phyloP scores from a whole-genome alignment of 2,797 vertebrate species.

The Protosalanx chinensis region DNA sequence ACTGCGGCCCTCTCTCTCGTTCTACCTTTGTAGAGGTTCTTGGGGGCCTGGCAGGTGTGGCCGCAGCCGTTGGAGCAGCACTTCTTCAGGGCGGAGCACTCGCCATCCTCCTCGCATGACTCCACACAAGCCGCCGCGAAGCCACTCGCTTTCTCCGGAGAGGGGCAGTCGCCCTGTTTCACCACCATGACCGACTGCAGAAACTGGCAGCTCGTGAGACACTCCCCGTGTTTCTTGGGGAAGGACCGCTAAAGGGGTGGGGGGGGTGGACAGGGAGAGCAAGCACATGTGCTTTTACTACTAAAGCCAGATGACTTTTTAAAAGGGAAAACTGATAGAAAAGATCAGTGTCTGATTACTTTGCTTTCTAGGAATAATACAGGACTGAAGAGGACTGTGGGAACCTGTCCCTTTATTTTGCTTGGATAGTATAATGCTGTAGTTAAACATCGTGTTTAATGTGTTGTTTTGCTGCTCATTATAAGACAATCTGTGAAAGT shows the following conservation, averaged over 20 bases:
- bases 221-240: slow-evolving; percentile 88
- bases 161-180: slow-evolving; percentile 88
- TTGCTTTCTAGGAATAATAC: not conserved
- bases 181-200: slow-evolving; percentile 77
- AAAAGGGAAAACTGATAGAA: not conserved
- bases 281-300: not conserved
- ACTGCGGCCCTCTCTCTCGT: not conserved
- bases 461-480: too few species aligned
- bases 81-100: slow-evolving; percentile 85
- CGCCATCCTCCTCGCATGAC: slow-evolving; percentile 82
- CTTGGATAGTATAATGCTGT: too few species aligned
- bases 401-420: not conserved
- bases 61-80: slow-evolving; percentile 92
- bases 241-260: slow-evolving; percentile 71
- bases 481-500: not conserved
- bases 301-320: not conserved
- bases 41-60: slow-evolving; percentile 88
- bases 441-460: too few species aligned
- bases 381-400: not conserved
- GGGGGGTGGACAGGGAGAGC: not conserved
- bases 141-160: slow-evolving; percentile 83
- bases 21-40: slow-evolving; percentile 84
- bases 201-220: slow-evolving; percentile 92
- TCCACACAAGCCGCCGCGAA: slow-evolving; percentile 93
- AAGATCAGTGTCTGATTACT: not conserved